Conservation (phyloP, 2,113 vertebrate genomes). For the Phocoena phocoena region DNA sequence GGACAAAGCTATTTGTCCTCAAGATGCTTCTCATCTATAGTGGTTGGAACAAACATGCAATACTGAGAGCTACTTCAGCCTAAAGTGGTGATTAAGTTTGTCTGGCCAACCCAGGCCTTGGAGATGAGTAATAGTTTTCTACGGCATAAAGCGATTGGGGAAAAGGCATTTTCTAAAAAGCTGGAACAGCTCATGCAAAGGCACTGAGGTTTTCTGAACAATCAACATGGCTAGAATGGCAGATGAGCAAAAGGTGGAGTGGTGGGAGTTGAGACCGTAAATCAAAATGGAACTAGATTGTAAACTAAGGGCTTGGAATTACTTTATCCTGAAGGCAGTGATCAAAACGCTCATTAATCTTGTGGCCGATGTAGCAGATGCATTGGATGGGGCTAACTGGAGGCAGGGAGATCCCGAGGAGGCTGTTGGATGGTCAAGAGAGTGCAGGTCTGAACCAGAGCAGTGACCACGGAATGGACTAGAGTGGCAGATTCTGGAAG, state of each 20-base stretch:
- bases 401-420: not conserved
- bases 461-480: not conserved
- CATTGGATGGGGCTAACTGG: not conserved
- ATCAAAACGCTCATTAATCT: not conserved
- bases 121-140: not conserved
- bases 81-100: conserved; percentile 39
- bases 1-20: not conserved
- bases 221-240: not conserved
- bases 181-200: conserved; percentile 39
- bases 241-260: not conserved
- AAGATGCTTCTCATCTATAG: not conserved
- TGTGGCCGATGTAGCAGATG: not conserved
- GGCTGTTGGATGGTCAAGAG: not conserved
- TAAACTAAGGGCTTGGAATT: not conserved
- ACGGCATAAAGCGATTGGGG: not conserved
- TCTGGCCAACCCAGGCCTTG: not conserved
- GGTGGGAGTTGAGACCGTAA: not conserved
- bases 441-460: not conserved
- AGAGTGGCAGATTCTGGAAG: not conserved
- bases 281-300: not conserved
- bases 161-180: not conserved
- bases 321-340: not conserved
- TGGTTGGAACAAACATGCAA: not conserved
- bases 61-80: not conserved
- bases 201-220: conserved; percentile 40